Evolutionary conservation across 2,797 vertebrate species (phyloP).

Genomic region (Urocyon cinereoargenteus): DNA sequence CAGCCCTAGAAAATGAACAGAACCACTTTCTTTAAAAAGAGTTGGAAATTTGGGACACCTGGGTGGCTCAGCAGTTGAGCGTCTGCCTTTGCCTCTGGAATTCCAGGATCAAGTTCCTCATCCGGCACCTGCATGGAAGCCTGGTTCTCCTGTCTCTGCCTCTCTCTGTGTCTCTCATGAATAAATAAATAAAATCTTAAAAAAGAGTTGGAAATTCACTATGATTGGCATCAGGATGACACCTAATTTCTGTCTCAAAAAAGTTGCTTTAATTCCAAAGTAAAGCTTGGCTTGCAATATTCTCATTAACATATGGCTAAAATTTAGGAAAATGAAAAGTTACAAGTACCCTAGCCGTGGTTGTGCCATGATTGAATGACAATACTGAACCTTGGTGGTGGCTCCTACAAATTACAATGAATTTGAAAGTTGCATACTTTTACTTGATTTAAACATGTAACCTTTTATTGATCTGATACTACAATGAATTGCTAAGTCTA

Average conservation of each 20-base stretch:
- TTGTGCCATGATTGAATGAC: not conserved
- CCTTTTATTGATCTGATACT: not conserved
- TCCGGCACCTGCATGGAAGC: too few species aligned
- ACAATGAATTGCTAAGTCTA: not conserved
- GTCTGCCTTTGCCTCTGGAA: too few species aligned
- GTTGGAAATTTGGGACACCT: not conserved
- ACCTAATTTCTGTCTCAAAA: not conserved
- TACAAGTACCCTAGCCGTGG: not conserved
- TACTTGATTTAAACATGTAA: slow-evolving; percentile 40
- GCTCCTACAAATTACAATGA: not conserved
- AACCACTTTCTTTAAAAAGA: not conserved
- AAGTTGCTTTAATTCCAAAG: not conserved
- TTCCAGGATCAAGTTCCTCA: too few species aligned
- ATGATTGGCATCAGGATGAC: not conserved
- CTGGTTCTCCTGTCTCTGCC: too few species aligned
- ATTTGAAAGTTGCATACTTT: not conserved
- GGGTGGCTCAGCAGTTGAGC: too few species aligned
- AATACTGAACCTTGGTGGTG: not conserved
- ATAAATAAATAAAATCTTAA: not conserved
- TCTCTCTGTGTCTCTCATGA: too few species aligned
- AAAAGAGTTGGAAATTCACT: slow-evolving; percentile 33
- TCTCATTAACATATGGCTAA: not conserved
- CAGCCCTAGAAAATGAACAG: not conserved
- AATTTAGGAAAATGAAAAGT: not conserved
- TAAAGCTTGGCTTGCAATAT: not conserved